Evolutionary conservation across 2,888 invertebrate genomes (phyloP).

Genomic region (Noctua comes): DNA sequence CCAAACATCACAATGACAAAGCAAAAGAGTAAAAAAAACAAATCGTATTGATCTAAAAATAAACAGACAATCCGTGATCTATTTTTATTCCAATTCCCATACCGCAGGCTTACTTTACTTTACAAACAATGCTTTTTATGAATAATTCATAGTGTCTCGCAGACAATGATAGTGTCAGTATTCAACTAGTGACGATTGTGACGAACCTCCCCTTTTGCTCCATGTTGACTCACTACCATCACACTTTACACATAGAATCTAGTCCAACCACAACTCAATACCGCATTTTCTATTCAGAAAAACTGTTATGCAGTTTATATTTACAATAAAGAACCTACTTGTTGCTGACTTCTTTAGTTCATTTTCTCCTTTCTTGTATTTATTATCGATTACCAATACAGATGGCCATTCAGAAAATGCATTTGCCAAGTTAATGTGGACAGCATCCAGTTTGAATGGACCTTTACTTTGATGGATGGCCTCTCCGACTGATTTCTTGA

Average conservation of each 20-base stretch:
- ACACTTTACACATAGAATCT: slow-evolving; percentile 48
- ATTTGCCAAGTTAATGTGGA: slow-evolving; percentile 50
- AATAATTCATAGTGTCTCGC: slow-evolving; percentile 72
- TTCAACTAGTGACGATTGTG: slow-evolving; percentile 64
- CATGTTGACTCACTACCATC: slow-evolving; percentile 55
- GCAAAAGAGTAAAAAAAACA: slow-evolving; percentile 11
- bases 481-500: slow-evolving; percentile 45
- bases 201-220: slow-evolving; percentile 68
- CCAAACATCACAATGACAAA: slow-evolving; percentile 5
- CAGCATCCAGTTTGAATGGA: slow-evolving; percentile 42
- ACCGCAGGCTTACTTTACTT: slow-evolving; percentile 64
- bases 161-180: slow-evolving; percentile 71
- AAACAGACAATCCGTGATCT: slow-evolving; percentile 42
- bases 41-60: slow-evolving; percentile 37
- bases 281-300: slow-evolving; percentile 46
- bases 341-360: slow-evolving; percentile 28
- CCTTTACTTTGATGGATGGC: slow-evolving; percentile 53
- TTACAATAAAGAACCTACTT: slow-evolving; percentile 37
- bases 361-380: slow-evolving; percentile 51
- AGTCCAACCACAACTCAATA: slow-evolving; percentile 47
- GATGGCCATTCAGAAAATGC: slow-evolving; percentile 45
- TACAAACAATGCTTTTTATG: slow-evolving; percentile 74
- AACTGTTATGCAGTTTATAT: slow-evolving; percentile 40
- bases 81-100: slow-evolving; percentile 59
- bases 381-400: slow-evolving; percentile 48